These are phyloP conservation scores for Ormyrus thymus DNA, from an alignment of 2,888 invertebrate species.

Conservation along the genomic window DNA sequence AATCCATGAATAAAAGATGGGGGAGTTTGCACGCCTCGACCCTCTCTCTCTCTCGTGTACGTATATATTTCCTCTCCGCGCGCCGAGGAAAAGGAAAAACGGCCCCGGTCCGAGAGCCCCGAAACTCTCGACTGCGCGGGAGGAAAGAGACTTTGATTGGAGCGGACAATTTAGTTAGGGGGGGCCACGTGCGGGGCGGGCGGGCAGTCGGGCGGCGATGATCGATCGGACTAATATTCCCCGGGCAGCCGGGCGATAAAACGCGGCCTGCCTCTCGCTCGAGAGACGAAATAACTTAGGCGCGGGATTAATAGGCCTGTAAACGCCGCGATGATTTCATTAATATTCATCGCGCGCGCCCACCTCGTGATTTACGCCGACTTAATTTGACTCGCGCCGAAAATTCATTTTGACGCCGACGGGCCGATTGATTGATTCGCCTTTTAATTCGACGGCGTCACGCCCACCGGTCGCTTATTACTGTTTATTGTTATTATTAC, in stretches of 20 bases:
- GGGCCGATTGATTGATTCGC: slow-evolving; percentile 50
- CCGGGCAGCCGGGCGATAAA: slow-evolving; percentile 64
- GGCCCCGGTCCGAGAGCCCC: too few species aligned
- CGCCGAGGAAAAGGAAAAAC: too few species aligned
- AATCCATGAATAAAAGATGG: slow-evolving; percentile 65
- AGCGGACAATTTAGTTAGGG: background rate
- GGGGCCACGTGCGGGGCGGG: slow-evolving; percentile 50
- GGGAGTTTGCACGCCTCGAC: slow-evolving; percentile 57
- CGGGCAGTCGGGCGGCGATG: slow-evolving; percentile 59
- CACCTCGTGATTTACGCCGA: slow-evolving; percentile 50
- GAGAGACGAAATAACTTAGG: slow-evolving; percentile 70
- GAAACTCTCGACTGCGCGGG: background rate
- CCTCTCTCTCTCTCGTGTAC: background rate
- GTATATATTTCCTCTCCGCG: too few species aligned
- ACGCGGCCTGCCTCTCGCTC: slow-evolving; percentile 51
- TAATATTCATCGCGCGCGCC: slow-evolving; percentile 69
- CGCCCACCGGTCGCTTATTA: slow-evolving; percentile 23
- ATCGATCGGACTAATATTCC: slow-evolving; percentile 73
- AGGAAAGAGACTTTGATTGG: background rate
- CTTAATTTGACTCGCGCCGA: slow-evolving; percentile 50
- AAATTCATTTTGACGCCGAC: slow-evolving; percentile 45
- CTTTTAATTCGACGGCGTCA: background rate
- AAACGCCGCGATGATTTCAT: slow-evolving; percentile 73
- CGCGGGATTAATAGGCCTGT: slow-evolving; percentile 72
- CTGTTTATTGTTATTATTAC: slow-evolving; percentile 9